phyloP scores from a whole-genome alignment of 2,113 vertebrate genomes.

The Pterocles gutturalis region DNA sequence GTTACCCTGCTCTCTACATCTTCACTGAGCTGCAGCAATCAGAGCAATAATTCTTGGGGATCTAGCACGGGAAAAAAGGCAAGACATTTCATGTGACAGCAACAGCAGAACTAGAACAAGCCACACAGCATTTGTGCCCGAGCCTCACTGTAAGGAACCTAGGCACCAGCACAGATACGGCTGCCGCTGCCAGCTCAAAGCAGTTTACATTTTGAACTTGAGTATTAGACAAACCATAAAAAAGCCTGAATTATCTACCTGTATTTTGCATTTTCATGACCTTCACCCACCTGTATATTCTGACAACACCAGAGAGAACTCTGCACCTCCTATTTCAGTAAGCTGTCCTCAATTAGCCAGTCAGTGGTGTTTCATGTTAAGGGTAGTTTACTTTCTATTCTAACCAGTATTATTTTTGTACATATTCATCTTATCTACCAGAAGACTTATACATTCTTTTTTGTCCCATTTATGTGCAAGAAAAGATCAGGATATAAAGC shows the following conservation, averaged over 20 bases:
- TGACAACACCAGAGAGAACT: neutral
- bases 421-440: neutral
- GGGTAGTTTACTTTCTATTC: neutral
- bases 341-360: neutral
- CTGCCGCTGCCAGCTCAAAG: neutral
- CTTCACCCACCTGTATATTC: neutral
- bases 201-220: neutral
- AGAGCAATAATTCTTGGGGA: neutral
- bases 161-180: neutral
- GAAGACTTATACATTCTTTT: neutral
- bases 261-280: neutral
- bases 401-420: neutral
- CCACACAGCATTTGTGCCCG: rapidly evolving
- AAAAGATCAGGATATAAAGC: neutral
- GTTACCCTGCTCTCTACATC: neutral
- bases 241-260: neutral
- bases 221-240: neutral
- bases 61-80: neutral
- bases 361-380: neutral
- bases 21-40: neutral
- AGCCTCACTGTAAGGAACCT: neutral
- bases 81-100: neutral
- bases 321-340: neutral
- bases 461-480: neutral
- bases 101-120: neutral